Percentiles rank a stretch among this genome's conserved stretches.
phyloP scores from a whole-genome alignment of 2,797 vertebrate genomes.

The Dendrocincla fuliginosa region DNA sequence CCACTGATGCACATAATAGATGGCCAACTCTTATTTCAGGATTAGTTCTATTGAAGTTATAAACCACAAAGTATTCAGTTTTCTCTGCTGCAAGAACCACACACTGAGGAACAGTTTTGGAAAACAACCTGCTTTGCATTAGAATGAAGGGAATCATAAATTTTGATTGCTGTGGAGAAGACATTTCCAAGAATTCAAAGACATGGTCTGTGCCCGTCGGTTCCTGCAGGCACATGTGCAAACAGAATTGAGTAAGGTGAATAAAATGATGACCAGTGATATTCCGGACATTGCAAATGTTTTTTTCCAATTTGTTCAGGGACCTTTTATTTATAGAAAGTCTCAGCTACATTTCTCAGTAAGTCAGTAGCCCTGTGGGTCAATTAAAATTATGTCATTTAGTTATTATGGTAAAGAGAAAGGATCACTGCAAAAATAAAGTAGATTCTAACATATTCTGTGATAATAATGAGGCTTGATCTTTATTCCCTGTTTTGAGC shows the following conservation, averaged over 20 bases:
- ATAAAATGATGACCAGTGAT: slow-evolving; percentile 2
- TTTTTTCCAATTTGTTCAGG: not conserved
- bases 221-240: not conserved
- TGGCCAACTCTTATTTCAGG: not conserved
- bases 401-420: slow-evolving; percentile 49
- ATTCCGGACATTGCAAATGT: not conserved
- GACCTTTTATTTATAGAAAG: not conserved
- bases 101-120: not conserved
- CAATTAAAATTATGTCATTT: slow-evolving; percentile 19
- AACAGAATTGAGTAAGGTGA: not conserved
- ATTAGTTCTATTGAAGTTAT: not conserved
- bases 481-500: slow-evolving; percentile 45
- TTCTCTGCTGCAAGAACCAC: not conserved
- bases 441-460: not conserved
- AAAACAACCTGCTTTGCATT: not conserved
- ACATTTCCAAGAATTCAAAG: not conserved
- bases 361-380: slow-evolving; percentile 10
- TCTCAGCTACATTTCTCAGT: slow-evolving; percentile 6
- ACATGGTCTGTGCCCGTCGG: not conserved
- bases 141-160: not conserved
- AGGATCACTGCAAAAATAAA: slow-evolving; percentile 11
- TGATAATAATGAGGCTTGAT: slow-evolving; percentile 43
- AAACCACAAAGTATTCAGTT: not conserved
- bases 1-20: not conserved
- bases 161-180: not conserved